phyloP scores from a whole-genome alignment of 2,797 vertebrate species.

The Platyrinchus mystaceus region DNA sequence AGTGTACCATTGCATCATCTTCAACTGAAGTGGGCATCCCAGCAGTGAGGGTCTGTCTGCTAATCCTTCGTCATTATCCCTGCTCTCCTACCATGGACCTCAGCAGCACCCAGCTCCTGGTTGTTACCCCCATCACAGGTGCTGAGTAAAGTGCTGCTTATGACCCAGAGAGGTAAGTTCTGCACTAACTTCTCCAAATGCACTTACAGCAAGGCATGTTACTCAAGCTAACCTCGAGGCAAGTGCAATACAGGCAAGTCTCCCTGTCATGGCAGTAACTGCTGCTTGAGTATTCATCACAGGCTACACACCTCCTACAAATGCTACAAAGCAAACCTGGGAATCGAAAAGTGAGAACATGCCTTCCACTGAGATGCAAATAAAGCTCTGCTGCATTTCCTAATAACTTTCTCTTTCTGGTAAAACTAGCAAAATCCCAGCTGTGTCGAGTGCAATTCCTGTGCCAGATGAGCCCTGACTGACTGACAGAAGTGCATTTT shows the following conservation, averaged over 20 bases:
- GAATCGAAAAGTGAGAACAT: accelerated
- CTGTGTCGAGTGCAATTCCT: neutral
- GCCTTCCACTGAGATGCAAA: neutral
- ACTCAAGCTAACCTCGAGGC: neutral
- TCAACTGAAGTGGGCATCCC: neutral
- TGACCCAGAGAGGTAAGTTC: neutral
- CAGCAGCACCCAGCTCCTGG: neutral
- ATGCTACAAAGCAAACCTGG: neutral
- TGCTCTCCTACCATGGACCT: accelerated
- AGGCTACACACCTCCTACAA: neutral
- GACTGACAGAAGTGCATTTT: neutral
- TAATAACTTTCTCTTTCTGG: neutral
- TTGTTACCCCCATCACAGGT: accelerated
- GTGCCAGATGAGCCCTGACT: neutral
- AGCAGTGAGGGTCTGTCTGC: accelerated
- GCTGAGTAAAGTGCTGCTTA: neutral
- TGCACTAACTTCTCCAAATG: neutral
- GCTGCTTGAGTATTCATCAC: accelerated
- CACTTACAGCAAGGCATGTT: neutral
- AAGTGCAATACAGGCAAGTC: neutral
- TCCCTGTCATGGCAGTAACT: neutral
- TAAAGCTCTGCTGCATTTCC: neutral
- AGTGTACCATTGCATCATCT: neutral
- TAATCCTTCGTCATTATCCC: neutral
- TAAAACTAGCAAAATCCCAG: neutral